These are phyloP conservation scores for Nebria brevicollis DNA, from an alignment of 2,888 invertebrate genomes.

Conservation along the genomic window DNA sequence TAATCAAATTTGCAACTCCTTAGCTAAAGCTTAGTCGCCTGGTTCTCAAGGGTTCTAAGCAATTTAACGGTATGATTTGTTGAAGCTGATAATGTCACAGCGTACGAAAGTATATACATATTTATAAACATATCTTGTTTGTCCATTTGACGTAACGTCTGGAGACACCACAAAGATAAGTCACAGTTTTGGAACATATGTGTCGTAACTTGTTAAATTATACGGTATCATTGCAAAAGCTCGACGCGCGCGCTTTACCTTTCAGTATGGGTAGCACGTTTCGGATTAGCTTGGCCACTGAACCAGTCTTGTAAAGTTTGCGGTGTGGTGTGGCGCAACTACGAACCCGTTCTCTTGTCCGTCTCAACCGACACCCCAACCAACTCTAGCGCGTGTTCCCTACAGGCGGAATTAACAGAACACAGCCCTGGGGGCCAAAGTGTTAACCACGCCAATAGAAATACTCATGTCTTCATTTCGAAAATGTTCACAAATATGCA, in stretches of 20 bases:
- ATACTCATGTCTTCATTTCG: neutral
- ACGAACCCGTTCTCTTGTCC: neutral
- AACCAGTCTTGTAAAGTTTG: slow-evolving; percentile 33
- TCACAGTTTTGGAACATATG: slow-evolving; percentile 42
- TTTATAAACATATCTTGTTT: no score
- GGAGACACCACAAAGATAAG: slow-evolving; percentile 7
- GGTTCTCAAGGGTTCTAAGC: no score
- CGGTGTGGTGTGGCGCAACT: neutral
- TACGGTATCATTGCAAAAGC: slow-evolving; percentile 56
- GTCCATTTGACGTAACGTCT: no score
- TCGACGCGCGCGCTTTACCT: slow-evolving; percentile 7
- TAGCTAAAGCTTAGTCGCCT: neutral
- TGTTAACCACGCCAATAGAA: neutral
- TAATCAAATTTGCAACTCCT: neutral
- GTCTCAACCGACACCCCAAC: neutral
- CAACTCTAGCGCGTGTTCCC: neutral
- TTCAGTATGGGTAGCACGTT: slow-evolving; percentile 40
- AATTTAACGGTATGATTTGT: no score
- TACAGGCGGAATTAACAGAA: neutral
- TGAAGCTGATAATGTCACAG: no score
- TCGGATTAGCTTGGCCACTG: slow-evolving; percentile 40
- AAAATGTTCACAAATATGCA: neutral
- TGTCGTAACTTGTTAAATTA: slow-evolving; percentile 58
- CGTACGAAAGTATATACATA: no score
- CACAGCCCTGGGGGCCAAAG: neutral